phyloP scores from a whole-genome alignment of 2,888 invertebrate genomes.

The Hetaerina titia region DNA sequence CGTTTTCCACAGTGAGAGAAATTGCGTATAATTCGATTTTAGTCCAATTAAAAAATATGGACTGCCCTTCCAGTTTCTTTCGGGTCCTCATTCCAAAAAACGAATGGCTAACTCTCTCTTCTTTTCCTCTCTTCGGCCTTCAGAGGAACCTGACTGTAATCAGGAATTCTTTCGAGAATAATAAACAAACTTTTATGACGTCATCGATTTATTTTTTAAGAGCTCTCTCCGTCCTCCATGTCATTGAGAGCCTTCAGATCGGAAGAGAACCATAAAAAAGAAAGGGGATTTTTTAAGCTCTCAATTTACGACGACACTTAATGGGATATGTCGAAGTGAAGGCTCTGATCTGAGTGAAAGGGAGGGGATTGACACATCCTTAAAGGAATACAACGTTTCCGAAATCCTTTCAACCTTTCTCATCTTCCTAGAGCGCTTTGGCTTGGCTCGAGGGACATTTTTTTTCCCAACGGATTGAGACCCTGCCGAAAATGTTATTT shows the following conservation, averaged over 20 bases:
- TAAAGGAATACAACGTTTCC: background rate
- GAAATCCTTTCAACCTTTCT: background rate
- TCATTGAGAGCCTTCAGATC: background rate
- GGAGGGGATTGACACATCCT: background rate
- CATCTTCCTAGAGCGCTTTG: background rate
- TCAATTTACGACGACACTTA: background rate
- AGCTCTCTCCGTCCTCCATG: background rate
- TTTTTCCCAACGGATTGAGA: too few species aligned
- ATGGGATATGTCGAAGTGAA: background rate
- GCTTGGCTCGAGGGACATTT: too few species aligned
- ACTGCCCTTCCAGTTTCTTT: background rate
- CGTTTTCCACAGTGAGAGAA: too few species aligned
- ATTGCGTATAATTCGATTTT: background rate
- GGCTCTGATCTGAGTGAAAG: background rate
- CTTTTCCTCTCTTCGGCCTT: background rate
- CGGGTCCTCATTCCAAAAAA: background rate
- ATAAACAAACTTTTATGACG: background rate
- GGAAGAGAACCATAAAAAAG: background rate
- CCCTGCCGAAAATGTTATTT: too few species aligned
- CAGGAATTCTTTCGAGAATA: background rate
- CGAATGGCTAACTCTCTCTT: background rate
- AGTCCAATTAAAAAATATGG: background rate
- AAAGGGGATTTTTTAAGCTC: background rate
- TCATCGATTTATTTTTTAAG: background rate
- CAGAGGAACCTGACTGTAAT: background rate